These are phyloP conservation scores for Planiliza haematocheilus DNA, from an alignment of 2,113 vertebrate genomes.

Conservation along the genomic window DNA sequence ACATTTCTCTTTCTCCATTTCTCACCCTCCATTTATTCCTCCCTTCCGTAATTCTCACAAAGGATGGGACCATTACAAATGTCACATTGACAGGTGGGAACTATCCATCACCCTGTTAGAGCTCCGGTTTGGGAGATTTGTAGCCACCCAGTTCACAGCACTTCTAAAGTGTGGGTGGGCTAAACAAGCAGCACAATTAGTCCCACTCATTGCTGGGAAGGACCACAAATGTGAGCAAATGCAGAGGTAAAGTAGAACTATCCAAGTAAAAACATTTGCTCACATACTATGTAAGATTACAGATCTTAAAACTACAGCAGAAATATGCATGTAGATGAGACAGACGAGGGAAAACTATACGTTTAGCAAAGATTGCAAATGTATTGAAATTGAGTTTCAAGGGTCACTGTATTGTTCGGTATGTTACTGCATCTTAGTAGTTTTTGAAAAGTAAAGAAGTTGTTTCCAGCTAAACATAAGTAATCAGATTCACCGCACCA, in stretches of 20 bases:
- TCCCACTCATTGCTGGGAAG: conserved; percentile 45
- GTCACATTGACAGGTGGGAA: conserved; percentile 72
- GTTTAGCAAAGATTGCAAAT: too few relatives aligned
- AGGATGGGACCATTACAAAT: conserved; percentile 72
- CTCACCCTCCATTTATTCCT: conserved; percentile 63
- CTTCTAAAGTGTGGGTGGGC: conserved; percentile 74
- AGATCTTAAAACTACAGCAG: neutral
- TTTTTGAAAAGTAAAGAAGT: too few relatives aligned
- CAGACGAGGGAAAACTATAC: too few relatives aligned
- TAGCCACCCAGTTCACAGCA: conserved; percentile 57
- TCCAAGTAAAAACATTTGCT: too few relatives aligned
- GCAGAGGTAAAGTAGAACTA: neutral
- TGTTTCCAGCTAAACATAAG: too few relatives aligned
- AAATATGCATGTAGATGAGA: too few relatives aligned
- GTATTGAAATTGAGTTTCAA: too few relatives aligned
- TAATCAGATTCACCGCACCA: neutral
- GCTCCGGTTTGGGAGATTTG: conserved; percentile 53
- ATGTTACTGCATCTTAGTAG: too few relatives aligned
- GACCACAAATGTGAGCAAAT: conserved; percentile 40
- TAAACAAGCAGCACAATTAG: conserved; percentile 72
- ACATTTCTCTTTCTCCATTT: conserved; percentile 57
- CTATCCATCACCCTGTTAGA: conserved; percentile 77
- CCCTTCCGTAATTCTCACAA: conserved; percentile 56
- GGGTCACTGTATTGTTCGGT: too few relatives aligned
- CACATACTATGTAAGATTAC: too few relatives aligned